Evolutionary conservation across 2,797 vertebrate genomes (phyloP).

Genomic region (Pyrocephalus nanus): DNA sequence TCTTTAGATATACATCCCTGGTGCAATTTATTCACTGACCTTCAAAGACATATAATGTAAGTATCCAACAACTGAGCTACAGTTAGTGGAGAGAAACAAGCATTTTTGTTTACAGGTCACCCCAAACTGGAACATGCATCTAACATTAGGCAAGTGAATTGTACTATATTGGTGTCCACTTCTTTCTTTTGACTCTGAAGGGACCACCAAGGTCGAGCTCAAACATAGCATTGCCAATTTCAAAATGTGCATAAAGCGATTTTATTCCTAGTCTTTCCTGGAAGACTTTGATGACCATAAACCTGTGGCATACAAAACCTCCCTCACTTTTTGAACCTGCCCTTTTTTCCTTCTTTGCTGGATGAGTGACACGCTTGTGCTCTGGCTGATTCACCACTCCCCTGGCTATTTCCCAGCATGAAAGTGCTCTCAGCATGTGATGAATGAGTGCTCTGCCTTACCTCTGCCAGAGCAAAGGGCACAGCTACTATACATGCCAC

Average conservation of each 20-base stretch:
- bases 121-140: neutral
- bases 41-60: neutral
- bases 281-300: neutral
- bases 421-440: slow-evolving; percentile 10
- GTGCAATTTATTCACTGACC: neutral
- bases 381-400: slow-evolving; percentile 39
- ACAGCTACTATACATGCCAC: neutral
- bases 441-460: slow-evolving; percentile 29
- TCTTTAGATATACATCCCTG: neutral
- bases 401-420: slow-evolving; percentile 36
- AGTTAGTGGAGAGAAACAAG: neutral
- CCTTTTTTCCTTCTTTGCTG: neutral
- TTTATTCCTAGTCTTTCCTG: neutral
- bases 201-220: neutral
- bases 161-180: neutral
- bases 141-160: neutral
- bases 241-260: neutral
- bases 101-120: neutral
- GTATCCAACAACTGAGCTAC: neutral
- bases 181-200: neutral
- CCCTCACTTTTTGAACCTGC: neutral
- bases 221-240: neutral
- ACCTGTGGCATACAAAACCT: neutral
- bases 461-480: slow-evolving; percentile 29
- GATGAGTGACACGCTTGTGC: neutral